A percentile compares a stretch with the other conserved stretches of the same genome.
Conservation (phyloP, 2,888 invertebrate genomes). For the Cheiracanthium punctorium region DNA sequence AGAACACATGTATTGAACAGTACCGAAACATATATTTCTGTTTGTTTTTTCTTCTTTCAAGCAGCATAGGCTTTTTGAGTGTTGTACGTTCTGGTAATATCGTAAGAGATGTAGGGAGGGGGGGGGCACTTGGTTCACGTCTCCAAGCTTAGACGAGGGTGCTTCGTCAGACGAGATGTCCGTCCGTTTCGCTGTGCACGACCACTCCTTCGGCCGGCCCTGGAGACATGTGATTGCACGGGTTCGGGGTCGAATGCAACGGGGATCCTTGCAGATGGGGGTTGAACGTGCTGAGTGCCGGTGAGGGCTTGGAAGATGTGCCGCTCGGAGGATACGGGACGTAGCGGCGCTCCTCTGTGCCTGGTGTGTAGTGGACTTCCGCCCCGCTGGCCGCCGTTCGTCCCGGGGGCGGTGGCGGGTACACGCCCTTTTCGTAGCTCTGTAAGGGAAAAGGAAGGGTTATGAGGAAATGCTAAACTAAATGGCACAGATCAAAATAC, state of each 20-base stretch:
- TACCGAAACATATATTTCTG: background rate
- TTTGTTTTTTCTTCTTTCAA: no score
- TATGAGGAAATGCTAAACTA: no score
- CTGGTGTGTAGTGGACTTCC: slow-evolving; percentile 50
- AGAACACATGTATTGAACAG: background rate
- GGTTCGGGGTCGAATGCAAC: slow-evolving; percentile 59
- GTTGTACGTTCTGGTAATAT: no score
- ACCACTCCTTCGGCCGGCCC: slow-evolving; percentile 41
- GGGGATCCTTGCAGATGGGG: slow-evolving; percentile 62
- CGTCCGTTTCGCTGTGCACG: slow-evolving; percentile 60
- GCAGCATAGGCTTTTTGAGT: background rate
- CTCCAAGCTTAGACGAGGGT: slow-evolving; percentile 45
- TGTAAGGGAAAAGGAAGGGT: no score
- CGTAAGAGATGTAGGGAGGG: no score
- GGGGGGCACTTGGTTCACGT: slow-evolving; percentile 3
- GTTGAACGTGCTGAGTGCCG: slow-evolving; percentile 62
- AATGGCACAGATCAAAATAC: no score
- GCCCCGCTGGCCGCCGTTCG: slow-evolving; percentile 66
- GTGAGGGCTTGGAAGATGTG: slow-evolving; percentile 56
- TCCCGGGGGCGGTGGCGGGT: slow-evolving; percentile 65
- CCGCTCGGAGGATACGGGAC: slow-evolving; percentile 62
- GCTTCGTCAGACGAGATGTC: slow-evolving; percentile 66
- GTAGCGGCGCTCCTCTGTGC: slow-evolving; percentile 57
- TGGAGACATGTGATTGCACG: slow-evolving; percentile 65
- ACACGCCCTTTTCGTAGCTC: slow-evolving; percentile 50